Evolutionary conservation across 1,140 invertebrate genomes (phyloP).

Genomic region (Tetramorium simillimum): DNA sequence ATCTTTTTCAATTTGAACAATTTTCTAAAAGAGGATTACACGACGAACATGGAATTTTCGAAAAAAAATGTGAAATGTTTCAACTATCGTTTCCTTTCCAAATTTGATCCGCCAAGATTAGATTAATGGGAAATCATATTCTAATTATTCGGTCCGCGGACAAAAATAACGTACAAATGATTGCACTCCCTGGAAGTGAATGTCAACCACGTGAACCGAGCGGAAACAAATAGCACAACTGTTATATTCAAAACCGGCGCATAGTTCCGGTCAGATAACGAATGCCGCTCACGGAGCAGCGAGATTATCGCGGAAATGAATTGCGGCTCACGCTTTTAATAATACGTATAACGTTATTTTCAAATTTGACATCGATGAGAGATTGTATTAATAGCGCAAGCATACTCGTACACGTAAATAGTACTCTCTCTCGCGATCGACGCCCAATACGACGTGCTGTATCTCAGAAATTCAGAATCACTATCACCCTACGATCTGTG

Average conservation of each 20-base stretch:
- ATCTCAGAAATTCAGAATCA: too few species aligned
- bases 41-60: not conserved
- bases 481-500: not conserved
- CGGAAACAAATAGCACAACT: not conserved
- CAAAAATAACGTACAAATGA: not conserved
- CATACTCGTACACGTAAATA: not conserved
- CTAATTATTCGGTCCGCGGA: not conserved
- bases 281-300: not conserved
- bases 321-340: not conserved
- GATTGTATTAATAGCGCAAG: not conserved
- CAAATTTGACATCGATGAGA: not conserved
- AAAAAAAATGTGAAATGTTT: not conserved
- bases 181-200: not conserved
- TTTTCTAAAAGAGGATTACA: not conserved
- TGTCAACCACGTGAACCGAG: not conserved
- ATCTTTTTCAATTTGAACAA: not conserved
- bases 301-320: slow-evolving; percentile 29
- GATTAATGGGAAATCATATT: not conserved
- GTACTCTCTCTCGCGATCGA: not conserved
- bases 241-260: slow-evolving; percentile 23
- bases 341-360: not conserved
- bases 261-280: slow-evolving; percentile 23
- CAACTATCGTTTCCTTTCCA: not conserved
- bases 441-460: not conserved
- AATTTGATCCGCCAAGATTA: not conserved